These are phyloP conservation scores for Malacoraja senta DNA, from an alignment of 2,797 vertebrate species.

Conservation along the genomic window DNA sequence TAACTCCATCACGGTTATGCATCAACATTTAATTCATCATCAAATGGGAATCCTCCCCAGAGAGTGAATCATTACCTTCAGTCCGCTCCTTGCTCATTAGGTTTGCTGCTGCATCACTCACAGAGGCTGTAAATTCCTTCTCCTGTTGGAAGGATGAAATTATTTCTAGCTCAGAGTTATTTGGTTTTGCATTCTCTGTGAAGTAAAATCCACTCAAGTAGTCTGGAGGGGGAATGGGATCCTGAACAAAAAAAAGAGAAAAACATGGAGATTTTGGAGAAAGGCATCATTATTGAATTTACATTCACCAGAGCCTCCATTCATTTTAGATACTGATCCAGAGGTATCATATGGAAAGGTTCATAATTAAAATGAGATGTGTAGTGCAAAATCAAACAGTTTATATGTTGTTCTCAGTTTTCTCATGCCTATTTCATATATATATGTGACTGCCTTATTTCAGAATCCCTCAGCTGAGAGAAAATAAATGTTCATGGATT, in stretches of 20 bases:
- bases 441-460: too few species aligned
- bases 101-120: constrained; percentile 55
- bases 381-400: not conserved
- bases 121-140: constrained; percentile 53
- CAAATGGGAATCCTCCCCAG: not conserved
- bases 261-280: not conserved
- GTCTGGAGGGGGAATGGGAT: constrained; percentile 40
- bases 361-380: not conserved
- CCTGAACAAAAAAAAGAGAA: constrained; percentile 32
- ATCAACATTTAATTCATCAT: not conserved
- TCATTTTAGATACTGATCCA: not conserved
- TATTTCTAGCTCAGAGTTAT: constrained; percentile 53
- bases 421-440: not conserved
- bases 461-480: not conserved
- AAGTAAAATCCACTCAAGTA: constrained; percentile 49
- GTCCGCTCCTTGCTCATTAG: constrained; percentile 48
- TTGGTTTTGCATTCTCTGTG: constrained; percentile 51
- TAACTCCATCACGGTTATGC: not conserved
- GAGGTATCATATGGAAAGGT: not conserved
- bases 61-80: constrained; percentile 40
- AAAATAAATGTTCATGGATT: not conserved
- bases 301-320: too few species aligned
- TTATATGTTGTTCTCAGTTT: not conserved
- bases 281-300: not conserved
- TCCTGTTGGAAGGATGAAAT: constrained; percentile 57